Evolutionary conservation across 2,888 invertebrate genomes (phyloP), one percentile per base, ranked within the genome.

Genomic region (Sarcophaga variegata): DNA sequence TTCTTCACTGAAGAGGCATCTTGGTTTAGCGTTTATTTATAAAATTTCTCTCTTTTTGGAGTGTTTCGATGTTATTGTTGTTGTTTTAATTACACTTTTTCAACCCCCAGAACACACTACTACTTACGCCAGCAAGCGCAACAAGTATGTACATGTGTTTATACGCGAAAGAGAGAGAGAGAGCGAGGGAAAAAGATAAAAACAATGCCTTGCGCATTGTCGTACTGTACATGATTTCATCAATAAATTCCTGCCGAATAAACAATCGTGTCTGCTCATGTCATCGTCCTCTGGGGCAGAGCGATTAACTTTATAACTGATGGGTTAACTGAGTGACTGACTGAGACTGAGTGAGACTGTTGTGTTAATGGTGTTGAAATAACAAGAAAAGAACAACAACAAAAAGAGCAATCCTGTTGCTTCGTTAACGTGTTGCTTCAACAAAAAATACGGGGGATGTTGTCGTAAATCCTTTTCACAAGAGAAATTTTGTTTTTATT

Each of bases 211-310:
- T 37, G 8, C 10, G 37, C 37, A 37, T 37, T 37, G 37, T 37
- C 37, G 27, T 49, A 37, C 47, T 66, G 45, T 82, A 70, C 37
- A 59, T 6, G 37, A 37, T 66, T 71, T 72, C 59, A 37, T 47
- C 2, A 67, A 49, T n/a, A 64, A 80, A 66, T 72, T 60, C 17
- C 47, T 8, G 37, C 37, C 8, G 37, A 25, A 45, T 22, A 76
- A 71, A 74, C 74, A 82, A 80, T 64, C 27, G 74, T 86, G 81
- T 64, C 72, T 77, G 63, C 25, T 70, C 86, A 75, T 83, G 81
- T 87, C 86, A 87, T 86, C 78, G 83, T 83, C 66, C 83, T 83
- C 86, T 67, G 67, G 54, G 59, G 17, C 66, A 47, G 45, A 47
- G 37, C 37, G 37, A 37, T 37, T 37, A 37, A 37, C 37, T 37